Evolutionary conservation across 2,888 invertebrate genomes (phyloP).

Genomic region (Agapostemon virescens): DNA sequence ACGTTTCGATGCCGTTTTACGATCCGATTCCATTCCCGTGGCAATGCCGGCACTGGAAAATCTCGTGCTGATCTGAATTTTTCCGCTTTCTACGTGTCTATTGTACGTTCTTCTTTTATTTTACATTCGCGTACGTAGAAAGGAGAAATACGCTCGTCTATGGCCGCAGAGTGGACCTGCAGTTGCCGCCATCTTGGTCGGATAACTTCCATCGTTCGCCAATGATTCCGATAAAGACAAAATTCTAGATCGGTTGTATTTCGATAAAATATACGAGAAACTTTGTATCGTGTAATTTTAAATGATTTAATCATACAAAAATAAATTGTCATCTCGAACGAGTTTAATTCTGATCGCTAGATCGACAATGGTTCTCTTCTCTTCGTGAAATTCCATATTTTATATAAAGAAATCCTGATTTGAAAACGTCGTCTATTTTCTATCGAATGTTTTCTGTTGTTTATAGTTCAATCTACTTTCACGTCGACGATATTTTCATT

Average conservation of each 20-base stretch:
- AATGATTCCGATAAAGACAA: neutral
- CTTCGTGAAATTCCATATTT: neutral
- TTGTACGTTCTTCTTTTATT: constrained; percentile 21
- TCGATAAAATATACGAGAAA: neutral
- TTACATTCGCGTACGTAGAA: constrained; percentile 40
- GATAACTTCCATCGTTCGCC: neutral
- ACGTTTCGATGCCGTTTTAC: constrained; percentile 28
- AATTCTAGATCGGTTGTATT: neutral
- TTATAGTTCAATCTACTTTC: neutral
- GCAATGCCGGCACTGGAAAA: constrained; percentile 29
- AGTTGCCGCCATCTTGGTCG: neutral
- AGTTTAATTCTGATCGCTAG: neutral
- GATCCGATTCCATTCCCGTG: constrained; percentile 26
- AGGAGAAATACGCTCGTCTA: constrained; percentile 18
- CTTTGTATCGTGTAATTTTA: neutral
- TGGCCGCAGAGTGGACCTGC: neutral
- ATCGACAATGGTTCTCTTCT: neutral
- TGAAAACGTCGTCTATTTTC: neutral
- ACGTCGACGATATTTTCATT: neutral
- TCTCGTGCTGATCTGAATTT: constrained; percentile 25
- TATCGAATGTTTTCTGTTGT: neutral
- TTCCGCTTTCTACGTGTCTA: constrained; percentile 38
- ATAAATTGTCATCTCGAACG: neutral
- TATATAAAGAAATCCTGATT: neutral
- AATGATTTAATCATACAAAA: neutral